Evolutionary conservation across 1,140 invertebrate species (phyloP).

Genomic region (Panulirus ornatus): DNA sequence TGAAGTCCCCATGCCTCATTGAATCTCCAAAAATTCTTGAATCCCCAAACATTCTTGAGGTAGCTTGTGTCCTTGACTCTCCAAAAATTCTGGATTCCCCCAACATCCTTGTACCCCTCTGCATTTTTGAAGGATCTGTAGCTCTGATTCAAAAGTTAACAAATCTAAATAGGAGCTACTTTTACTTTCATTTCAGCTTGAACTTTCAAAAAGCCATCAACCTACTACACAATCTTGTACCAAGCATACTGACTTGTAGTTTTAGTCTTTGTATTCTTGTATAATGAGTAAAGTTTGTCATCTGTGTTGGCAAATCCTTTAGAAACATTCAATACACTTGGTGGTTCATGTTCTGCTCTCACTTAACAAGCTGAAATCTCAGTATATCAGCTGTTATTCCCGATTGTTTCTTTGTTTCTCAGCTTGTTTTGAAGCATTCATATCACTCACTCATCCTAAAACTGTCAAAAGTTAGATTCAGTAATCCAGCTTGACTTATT

Average conservation of each 20-base stretch:
- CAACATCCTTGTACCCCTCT: constrained; percentile 20
- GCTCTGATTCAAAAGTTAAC: not conserved
- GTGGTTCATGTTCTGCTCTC: not conserved
- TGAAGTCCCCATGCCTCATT: not conserved
- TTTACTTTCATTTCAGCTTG: not conserved
- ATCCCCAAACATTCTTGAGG: not conserved
- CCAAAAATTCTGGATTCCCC: constrained; percentile 9
- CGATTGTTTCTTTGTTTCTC: not conserved
- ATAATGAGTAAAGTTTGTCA: no score
- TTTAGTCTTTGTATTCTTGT: no score
- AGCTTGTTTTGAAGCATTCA: not conserved
- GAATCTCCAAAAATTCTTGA: constrained; percentile 10
- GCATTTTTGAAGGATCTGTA: not conserved
- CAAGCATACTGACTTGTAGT: no score
- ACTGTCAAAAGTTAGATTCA: not conserved
- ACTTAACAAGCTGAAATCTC: not conserved
- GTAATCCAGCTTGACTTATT: not conserved
- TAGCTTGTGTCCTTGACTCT: not conserved
- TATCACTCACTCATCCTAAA: not conserved
- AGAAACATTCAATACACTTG: not conserved
- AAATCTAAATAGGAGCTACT: not conserved
- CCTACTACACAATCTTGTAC: no score
- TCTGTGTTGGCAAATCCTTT: no score
- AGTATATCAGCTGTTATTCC: not conserved
- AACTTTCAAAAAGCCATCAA: no score